These are phyloP conservation scores for Catharus bicknelli DNA, from an alignment of 2,113 vertebrate genomes.

Conservation along the genomic window DNA sequence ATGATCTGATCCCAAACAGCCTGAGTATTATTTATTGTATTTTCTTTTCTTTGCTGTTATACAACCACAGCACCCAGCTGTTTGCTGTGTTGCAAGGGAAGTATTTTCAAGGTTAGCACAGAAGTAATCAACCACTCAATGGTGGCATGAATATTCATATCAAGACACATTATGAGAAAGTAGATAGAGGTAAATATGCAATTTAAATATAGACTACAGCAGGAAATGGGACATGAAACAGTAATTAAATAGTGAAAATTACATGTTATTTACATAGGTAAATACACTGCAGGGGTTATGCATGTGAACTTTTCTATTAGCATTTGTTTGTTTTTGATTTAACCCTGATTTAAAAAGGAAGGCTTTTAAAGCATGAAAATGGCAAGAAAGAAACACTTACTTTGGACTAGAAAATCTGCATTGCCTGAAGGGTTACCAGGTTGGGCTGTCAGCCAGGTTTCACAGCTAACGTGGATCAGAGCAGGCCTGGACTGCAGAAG, in stretches of 20 bases:
- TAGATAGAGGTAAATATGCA: conserved; percentile 50
- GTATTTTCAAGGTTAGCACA: conserved; percentile 55
- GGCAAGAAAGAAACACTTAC: neutral
- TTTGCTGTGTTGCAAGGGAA: conserved; percentile 13
- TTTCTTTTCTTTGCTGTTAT: conserved; percentile 15
- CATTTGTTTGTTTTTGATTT: conserved; percentile 19
- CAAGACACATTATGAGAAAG: conserved; percentile 37
- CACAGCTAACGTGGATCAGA: neutral
- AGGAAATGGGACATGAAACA: conserved; percentile 61
- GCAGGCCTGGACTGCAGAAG: neutral
- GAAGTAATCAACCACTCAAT: conserved; percentile 50
- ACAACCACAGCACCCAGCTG: neutral
- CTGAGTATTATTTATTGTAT: neutral
- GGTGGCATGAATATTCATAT: conserved; percentile 64
- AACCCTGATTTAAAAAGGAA: neutral
- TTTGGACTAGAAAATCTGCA: neutral
- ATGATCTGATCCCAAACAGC: neutral
- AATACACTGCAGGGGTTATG: conserved; percentile 7
- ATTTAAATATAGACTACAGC: conserved; percentile 59
- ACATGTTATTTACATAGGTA: conserved; percentile 64
- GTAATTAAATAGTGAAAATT: conserved; percentile 59
- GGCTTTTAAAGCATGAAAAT: neutral
- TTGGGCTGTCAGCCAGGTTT: neutral
- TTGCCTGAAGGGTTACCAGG: neutral
- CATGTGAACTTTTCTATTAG: conserved; percentile 22